Evolutionary conservation across 1,140 invertebrate species (phyloP), one percentile per base, ranked within the genome.

Genomic region (Brachystomella parvula): DNA sequence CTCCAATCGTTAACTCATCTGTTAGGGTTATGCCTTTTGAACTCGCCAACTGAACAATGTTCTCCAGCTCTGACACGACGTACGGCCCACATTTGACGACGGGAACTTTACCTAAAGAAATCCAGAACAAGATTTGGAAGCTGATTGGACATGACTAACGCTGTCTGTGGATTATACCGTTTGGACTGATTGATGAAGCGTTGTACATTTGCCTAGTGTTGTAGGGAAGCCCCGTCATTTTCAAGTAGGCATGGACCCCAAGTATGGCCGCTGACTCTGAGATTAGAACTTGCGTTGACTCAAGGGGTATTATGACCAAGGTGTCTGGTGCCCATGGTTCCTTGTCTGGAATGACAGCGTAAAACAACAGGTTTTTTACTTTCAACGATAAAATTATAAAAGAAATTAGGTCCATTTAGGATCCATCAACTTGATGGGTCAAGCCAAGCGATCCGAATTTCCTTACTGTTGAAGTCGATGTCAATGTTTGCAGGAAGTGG

Each of bases 111-210:
- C 92, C 84, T 84, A 73, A 65, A 78, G 76, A 63, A 47, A 72
- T 39, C 2, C 59, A 60, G 21, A 26, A 49, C 57, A 49, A 39
- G 24, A 47, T 29, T 17, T 15, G 24, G 61, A 64, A 56, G 24
- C 21, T 47, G 31, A 24, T 35, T 21, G 21, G 58, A 47, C 29
- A 59, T 32, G 33, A 53, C 26, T n/a, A 53, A n/a, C 3, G 33
- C 21, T 24, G 33, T 49, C 17, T 58, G 3, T 44, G 3, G 15
- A 62, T 47, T 65, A 71, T 78, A 84, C 84, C 90, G 24, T 90
- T 89, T 0, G 95, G 95, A 0, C 94, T 96, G 90, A 98, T 98
- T 73, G 89, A 89, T 76, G 96, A 93, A 0, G 94, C 94, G 81
- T 98, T 98, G 64, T 85, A 84, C 74, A 88, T 81, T 69, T 89